These are phyloP conservation scores for Rynchops niger DNA, from an alignment of 2,113 vertebrate species.

Conservation along the genomic window DNA sequence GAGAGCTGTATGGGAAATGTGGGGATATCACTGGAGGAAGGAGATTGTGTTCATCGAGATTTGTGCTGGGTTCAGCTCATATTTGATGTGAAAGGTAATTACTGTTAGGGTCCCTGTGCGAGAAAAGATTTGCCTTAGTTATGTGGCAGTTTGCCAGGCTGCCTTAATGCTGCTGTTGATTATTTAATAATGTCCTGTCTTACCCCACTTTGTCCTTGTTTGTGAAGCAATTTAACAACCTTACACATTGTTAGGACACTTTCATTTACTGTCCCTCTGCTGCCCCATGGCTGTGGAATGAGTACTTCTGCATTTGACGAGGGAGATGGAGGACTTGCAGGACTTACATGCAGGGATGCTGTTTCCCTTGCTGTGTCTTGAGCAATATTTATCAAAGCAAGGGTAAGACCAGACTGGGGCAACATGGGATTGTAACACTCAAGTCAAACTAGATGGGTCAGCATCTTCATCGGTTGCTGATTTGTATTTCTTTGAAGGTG, in stretches of 20 bases:
- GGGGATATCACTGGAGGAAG: background rate
- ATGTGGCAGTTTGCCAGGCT: background rate
- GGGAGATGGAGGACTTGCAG: background rate
- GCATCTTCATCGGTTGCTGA: background rate
- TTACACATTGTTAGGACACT: background rate
- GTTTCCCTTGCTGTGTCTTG: background rate
- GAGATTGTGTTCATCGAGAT: background rate
- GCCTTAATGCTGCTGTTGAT: background rate
- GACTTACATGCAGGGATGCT: fast-evolving
- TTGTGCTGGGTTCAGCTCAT: background rate
- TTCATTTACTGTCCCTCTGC: background rate
- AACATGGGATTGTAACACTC: background rate
- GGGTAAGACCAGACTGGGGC: background rate
- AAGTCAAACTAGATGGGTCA: background rate
- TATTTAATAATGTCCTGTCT: background rate
- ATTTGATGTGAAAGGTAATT: background rate
- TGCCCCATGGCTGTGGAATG: background rate
- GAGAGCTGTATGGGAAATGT: background rate
- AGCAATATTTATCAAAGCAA: background rate
- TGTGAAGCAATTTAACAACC: background rate
- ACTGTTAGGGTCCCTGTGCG: background rate
- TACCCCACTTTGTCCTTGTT: background rate
- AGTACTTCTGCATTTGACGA: background rate
- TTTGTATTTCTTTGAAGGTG: background rate
- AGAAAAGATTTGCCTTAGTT: background rate